Evolutionary conservation across 2,113 vertebrate genomes (phyloP).

Genomic region (Picathartes gymnocephalus): DNA sequence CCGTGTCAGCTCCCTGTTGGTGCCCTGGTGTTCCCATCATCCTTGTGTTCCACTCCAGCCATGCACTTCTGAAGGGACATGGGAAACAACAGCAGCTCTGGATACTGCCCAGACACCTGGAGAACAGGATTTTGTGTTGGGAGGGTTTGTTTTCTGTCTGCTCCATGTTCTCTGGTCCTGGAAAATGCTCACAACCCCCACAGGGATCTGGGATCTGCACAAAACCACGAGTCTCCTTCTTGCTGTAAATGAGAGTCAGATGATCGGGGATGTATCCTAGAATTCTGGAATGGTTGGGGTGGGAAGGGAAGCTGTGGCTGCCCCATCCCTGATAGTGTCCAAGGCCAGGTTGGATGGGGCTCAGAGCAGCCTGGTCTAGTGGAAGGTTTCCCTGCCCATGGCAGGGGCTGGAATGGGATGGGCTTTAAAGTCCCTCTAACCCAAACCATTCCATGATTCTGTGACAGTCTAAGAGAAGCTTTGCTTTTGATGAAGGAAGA

Average conservation of each 20-base stretch:
- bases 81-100: background rate
- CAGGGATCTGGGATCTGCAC: background rate
- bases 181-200: background rate
- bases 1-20: background rate
- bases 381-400: background rate
- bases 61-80: background rate
- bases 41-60: background rate
- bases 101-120: background rate
- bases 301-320: background rate
- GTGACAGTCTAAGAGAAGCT: background rate
- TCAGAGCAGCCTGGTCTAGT: background rate
- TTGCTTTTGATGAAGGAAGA: background rate
- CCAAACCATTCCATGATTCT: background rate
- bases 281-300: background rate
- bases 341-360: background rate
- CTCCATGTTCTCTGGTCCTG: background rate
- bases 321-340: background rate
- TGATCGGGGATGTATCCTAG: rapidly evolving
- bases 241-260: background rate
- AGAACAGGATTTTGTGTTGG: background rate
- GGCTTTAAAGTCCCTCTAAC: background rate
- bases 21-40: background rate
- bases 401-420: background rate
- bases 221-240: background rate
- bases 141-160: background rate